Conservation (phyloP, 2,113 vertebrate species). For the Petrocephalus microphthalmus region DNA sequence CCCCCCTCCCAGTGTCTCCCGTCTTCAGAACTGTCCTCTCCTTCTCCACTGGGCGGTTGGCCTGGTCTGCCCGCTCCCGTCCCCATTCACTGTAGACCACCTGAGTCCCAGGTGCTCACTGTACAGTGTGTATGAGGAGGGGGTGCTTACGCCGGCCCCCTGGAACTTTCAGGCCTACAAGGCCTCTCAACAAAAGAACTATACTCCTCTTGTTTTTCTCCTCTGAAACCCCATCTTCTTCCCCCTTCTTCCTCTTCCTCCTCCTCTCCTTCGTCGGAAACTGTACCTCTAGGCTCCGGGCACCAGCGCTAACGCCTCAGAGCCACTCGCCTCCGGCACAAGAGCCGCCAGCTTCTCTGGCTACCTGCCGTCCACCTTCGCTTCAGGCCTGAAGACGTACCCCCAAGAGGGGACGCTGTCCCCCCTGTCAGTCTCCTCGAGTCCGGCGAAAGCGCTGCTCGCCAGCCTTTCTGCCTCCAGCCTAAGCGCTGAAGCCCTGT, state of each 20-base stretch:
- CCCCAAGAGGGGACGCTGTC: slow-evolving; percentile 47
- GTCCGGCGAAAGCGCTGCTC: slow-evolving; percentile 56
- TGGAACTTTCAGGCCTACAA: neutral
- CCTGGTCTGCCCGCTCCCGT: neutral
- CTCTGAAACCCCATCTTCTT: slow-evolving; percentile 45
- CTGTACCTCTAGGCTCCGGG: slow-evolving; percentile 44
- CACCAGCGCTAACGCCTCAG: slow-evolving; percentile 37
- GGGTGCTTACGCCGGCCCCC: neutral
- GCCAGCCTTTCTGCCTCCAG: slow-evolving; percentile 57
- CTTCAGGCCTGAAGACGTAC: slow-evolving; percentile 48
- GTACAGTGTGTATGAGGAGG: neutral
- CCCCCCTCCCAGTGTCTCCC: neutral
- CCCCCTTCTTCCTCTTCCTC: neutral
- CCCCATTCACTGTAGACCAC: neutral
- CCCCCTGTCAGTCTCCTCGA: slow-evolving; percentile 50
- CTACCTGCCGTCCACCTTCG: slow-evolving; percentile 41
- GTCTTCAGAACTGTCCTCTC: slow-evolving; percentile 9
- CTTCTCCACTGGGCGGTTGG: neutral
- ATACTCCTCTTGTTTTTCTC: slow-evolving; percentile 34
- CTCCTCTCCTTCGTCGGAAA: slow-evolving; percentile 18
- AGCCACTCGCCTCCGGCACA: slow-evolving; percentile 47
- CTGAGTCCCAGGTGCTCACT: neutral
- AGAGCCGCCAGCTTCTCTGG: slow-evolving; percentile 54
- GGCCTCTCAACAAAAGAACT: slow-evolving; percentile 32
- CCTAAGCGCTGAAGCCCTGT: slow-evolving; percentile 57